Evolutionary conservation across 2,888 invertebrate genomes (phyloP), one percentile per base, ranked within the genome.

Genomic region (Clepsis dumicolana): DNA sequence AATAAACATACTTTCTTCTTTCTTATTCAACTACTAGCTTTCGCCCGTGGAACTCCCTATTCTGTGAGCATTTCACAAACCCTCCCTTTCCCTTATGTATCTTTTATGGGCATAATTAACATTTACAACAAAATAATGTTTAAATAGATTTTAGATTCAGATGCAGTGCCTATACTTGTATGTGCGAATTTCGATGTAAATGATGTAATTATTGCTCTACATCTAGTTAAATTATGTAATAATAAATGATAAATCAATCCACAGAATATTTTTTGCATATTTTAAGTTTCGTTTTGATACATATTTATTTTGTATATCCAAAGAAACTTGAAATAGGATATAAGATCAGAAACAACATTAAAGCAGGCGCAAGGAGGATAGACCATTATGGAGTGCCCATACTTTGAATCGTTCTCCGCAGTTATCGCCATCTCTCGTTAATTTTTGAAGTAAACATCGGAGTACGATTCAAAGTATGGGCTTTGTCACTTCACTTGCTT

Each of bases 141-240:
- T 24, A 52, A 50, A 53, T 44, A 60, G 16, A 60, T 12, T 21
- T 27, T 59, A 65, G 50, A 65, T 52, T 52, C 65, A 57, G 56
- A 65, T 65, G 59, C 59, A 62, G 66, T 66, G 61, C 66, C 66
- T 66, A 53, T 65, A 64, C 29, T 18, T 29, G 38, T 63, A 57
- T 50, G 56, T 64, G 53, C 41, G 54, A 35, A 60, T 64, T 56
- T 69, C n/a, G 24, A 61, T 44, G 65, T 61, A 59, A 54, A 54
- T 14, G 24, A 61, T 44, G 65, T 61, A 59, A 54, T 61, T 41
- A 61, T 35, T 54, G 61, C 52, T 54, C 14, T 53, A 54, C 38
- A 21, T 35, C 38, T 64, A 56, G n/a, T 29, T 54, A 41, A 29
- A 56, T 14, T 24, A 12, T n/a, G 21, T 12, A 16, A 65, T n/a